Conservation (phyloP, 2,888 invertebrate genomes). For the Thelaira solivaga region DNA sequence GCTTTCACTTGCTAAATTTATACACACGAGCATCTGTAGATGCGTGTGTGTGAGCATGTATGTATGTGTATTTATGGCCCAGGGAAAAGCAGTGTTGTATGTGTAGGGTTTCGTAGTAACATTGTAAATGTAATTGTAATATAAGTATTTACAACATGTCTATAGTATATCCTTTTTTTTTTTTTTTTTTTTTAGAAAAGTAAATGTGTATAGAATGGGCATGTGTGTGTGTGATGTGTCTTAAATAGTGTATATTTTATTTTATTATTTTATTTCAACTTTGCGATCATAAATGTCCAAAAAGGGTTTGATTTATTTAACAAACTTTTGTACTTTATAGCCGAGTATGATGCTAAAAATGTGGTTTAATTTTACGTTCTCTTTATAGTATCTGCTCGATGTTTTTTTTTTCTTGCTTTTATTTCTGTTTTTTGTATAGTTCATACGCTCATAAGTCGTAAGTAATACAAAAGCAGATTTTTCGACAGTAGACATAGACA, state of each 20-base stretch:
- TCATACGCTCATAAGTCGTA: slow-evolving; percentile 60
- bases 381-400: slow-evolving; percentile 4
- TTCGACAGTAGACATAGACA: slow-evolving; percentile 62
- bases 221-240: background rate
- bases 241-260: slow-evolving; percentile 60
- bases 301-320: slow-evolving; percentile 76
- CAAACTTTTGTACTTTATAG: slow-evolving; percentile 70
- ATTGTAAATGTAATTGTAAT: slow-evolving; percentile 18
- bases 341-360: slow-evolving; percentile 63
- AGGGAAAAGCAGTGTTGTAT: background rate
- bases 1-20: slow-evolving; percentile 1
- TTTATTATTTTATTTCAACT: slow-evolving; percentile 75
- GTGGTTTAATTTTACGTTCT: slow-evolving; percentile 61
- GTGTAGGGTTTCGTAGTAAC: background rate
- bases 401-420: background rate
- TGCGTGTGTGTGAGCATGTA: too few species aligned
- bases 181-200: slow-evolving; percentile 22
- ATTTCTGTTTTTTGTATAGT: background rate
- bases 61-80: too few species aligned
- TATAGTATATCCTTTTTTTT: slow-evolving; percentile 53
- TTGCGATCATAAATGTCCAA: slow-evolving; percentile 77
- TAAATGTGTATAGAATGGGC: background rate
- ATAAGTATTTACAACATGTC: slow-evolving; percentile 42
- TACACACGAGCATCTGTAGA: too few species aligned
- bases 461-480: slow-evolving; percentile 63